Evolutionary conservation across 2,113 vertebrate species (phyloP), one percentile per base, ranked within the genome.

Genomic region (Phoxinus phoxinus): DNA sequence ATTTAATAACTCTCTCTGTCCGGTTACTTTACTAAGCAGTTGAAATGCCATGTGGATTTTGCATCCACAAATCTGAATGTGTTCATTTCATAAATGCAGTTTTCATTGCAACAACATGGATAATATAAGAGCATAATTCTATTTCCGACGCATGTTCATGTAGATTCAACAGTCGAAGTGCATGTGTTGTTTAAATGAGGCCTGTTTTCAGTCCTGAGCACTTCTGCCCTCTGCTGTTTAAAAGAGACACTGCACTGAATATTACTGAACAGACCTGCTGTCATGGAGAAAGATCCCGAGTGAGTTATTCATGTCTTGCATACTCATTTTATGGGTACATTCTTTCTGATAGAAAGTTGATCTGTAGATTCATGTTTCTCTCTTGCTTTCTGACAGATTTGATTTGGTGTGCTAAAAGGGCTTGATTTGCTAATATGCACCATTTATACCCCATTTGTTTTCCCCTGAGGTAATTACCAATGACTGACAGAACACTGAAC

Each of bases 211-310:
- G 53, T 25, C n/a, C 8, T 30, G 59, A 25, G 6, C 86, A 61
- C 37, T 90, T 89, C 93, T 91, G 93, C 92, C 89, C 89, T 84
- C 93, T 93, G 85, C 85, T 92, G 92, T 15, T 21, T 35, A 41
- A n/a, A 23, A 35, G 37, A 27, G 53, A 32, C 7, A 37, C 8
- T 37, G 72, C 41, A 37, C 27, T 27, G 56, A 11, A 71, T 4
- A 71, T n/a, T 10, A 15, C 25, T 27, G n/a, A 37, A 71, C 2
- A 37, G 32, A 21, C 7, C 30, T 35, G 21, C 46, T 58, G 13
- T 58, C 17, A 65, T 19, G 9, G 8, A 7, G 19, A 37, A 11
- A 1, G 32, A 69, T 5, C 17, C 27, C 37, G 65, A 21, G 3
- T 4, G 17, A 21, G 10, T 10, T 35, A 37, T 37, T 69, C 65